Evolutionary conservation across 2,888 invertebrate species (phyloP).

Genomic region (Drosophila rellima): DNA sequence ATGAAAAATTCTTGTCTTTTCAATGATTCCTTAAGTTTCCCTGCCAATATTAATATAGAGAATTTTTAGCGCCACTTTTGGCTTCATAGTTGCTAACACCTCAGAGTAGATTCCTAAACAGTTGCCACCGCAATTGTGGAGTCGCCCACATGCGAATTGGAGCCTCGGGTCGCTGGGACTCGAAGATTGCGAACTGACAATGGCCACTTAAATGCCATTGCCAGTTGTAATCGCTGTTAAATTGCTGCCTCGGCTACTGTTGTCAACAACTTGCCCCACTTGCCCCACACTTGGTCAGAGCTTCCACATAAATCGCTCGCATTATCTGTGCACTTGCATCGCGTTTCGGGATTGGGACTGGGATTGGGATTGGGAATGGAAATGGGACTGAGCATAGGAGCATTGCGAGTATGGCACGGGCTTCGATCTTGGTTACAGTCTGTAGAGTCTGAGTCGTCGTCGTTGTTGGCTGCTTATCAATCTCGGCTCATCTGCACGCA

Average conservation of each 20-base stretch:
- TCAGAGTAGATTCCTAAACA: not conserved
- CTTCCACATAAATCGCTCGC: conserved; percentile 78
- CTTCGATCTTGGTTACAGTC: conserved; percentile 21
- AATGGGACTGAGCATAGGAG: conserved; percentile 20
- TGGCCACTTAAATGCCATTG: conserved; percentile 82
- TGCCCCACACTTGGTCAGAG: conserved; percentile 19
- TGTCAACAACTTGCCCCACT: conserved; percentile 42
- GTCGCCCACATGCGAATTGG: conserved; percentile 69
- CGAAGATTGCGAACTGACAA: conserved; percentile 73
- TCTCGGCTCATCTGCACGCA: conserved; percentile 80
- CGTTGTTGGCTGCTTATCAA: conserved; percentile 70
- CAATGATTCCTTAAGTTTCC: not conserved
- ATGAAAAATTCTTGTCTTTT: not conserved
- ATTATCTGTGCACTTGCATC: conserved; percentile 77
- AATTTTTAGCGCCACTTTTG: conserved; percentile 41
- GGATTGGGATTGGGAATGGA: not conserved
- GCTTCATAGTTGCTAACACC: conserved; percentile 5
- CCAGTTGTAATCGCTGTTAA: conserved; percentile 80
- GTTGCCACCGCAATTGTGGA: not conserved
- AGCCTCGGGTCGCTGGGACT: conserved; percentile 30
- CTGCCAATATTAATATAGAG: conserved; percentile 1
- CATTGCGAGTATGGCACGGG: conserved; percentile 60
- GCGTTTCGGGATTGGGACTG: conserved; percentile 10
- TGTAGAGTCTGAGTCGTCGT: conserved; percentile 2
- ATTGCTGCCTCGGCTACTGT: conserved; percentile 70